phyloP scores from a whole-genome alignment of 2,888 invertebrate genomes.

The Vandiemenella viatica region DNA sequence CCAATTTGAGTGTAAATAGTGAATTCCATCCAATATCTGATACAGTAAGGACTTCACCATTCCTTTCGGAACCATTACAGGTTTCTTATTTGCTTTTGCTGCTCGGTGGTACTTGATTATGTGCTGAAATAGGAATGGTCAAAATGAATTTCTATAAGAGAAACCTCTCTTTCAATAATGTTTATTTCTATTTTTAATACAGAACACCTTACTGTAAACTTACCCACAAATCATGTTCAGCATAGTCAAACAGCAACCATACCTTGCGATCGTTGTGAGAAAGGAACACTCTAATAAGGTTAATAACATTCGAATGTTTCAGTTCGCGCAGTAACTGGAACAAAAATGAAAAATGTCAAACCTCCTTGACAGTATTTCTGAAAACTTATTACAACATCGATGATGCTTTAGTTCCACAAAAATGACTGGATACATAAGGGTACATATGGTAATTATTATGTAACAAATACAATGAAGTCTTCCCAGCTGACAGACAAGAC shows the following conservation, averaged over 20 bases:
- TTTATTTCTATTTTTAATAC: constrained; percentile 1
- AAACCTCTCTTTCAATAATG: constrained; percentile 8
- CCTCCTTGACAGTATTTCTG: too few species aligned
- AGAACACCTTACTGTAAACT: too few species aligned
- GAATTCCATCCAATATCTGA: constrained; percentile 96
- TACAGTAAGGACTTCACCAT: constrained; percentile 96
- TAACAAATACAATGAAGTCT: too few species aligned
- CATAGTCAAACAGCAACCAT: constrained; percentile 94
- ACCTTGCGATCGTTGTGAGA: constrained; percentile 94
- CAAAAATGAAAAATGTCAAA: constrained; percentile 8
- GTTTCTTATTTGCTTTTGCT: constrained; percentile 92
- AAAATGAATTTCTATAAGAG: background rate
- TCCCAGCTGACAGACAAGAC: too few species aligned
- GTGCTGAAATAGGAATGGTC: constrained; percentile 42
- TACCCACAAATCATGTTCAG: constrained; percentile 96
- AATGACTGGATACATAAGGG: too few species aligned
- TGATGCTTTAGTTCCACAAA: too few species aligned
- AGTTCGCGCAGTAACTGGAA: constrained; percentile 82
- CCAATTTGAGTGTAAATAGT: constrained; percentile 98
- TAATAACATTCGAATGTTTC: constrained; percentile 94
- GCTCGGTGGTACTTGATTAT: constrained; percentile 98
- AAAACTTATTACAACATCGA: too few species aligned
- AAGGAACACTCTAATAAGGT: constrained; percentile 86
- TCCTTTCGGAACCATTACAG: constrained; percentile 87
- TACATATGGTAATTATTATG: too few species aligned